Conservation (phyloP, 2,113 vertebrate species). For the Ctenodactylus gundi region DNA sequence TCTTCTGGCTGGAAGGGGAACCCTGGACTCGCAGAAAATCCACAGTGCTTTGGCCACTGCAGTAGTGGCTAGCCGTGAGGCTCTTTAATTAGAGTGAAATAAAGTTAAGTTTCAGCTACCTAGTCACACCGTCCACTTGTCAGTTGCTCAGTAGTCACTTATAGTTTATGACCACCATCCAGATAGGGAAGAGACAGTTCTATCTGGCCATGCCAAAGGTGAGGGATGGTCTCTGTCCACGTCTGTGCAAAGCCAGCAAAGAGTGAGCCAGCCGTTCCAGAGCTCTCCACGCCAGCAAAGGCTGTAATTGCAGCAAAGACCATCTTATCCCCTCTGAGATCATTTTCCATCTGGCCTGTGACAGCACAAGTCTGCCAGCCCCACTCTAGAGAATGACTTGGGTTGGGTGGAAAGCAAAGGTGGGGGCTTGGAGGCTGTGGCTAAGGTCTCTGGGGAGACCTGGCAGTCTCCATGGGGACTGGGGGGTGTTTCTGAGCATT, state of each 20-base stretch:
- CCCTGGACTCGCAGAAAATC: neutral
- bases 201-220: accelerated
- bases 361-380: accelerated
- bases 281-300: neutral
- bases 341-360: neutral
- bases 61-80: accelerated
- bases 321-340: neutral
- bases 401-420: accelerated
- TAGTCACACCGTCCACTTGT: neutral
- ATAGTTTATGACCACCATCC: neutral
- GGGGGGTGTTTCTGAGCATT: neutral
- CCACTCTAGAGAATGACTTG: neutral
- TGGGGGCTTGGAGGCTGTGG: no score
- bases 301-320: neutral
- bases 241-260: neutral
- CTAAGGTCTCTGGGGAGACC: neutral
- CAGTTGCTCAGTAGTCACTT: accelerated
- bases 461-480: neutral
- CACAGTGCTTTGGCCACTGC: no score
- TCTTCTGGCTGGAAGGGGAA: neutral
- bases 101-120: neutral
- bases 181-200: neutral
- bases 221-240: no score
- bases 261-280: neutral
- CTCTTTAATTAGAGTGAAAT: neutral